These are phyloP conservation scores for Epinotia ramella DNA, from an alignment of 2,888 invertebrate species.

Conservation along the genomic window DNA sequence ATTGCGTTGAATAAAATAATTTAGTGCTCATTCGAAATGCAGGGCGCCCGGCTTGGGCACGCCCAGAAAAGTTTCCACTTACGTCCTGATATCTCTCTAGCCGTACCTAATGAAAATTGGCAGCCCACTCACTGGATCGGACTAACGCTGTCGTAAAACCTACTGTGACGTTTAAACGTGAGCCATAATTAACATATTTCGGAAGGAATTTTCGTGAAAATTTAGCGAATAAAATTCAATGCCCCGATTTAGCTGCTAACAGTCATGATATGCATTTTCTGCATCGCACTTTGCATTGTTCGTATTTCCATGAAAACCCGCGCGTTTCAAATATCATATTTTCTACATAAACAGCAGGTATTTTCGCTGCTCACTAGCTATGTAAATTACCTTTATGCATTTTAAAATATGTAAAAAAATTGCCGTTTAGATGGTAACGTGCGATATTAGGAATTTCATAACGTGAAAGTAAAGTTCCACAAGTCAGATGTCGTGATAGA, in stretches of 20 bases:
- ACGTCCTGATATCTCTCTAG: constrained; percentile 60
- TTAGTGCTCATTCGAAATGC: constrained; percentile 59
- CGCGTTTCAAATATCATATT: constrained; percentile 34
- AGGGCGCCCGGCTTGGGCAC: constrained; percentile 61
- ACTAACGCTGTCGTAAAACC: constrained; percentile 58
- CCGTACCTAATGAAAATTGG: constrained; percentile 79
- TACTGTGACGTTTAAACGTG: constrained; percentile 21
- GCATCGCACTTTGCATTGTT: constrained; percentile 16
- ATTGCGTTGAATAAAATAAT: constrained; percentile 60
- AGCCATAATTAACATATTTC: background rate
- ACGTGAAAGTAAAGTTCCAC: background rate
- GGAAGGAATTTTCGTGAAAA: background rate
- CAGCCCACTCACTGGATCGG: constrained; percentile 75
- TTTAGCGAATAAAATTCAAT: constrained; percentile 3
- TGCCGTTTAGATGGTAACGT: constrained; percentile 7
- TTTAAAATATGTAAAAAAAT: constrained; percentile 22
- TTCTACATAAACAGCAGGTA: constrained; percentile 32
- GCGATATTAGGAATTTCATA: constrained; percentile 24
- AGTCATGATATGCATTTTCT: constrained; percentile 26
- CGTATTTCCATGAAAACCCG: constrained; percentile 26
- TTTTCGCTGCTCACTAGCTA: constrained; percentile 10
- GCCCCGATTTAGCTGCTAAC: constrained; percentile 13
- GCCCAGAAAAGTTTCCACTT: constrained; percentile 69
- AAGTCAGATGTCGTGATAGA: constrained; percentile 35
- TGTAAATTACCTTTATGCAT: constrained; percentile 35